Base-by-base conservation (phyloP, 1,140 invertebrate species). In the Tetranychus cinnabarinus region DNA sequence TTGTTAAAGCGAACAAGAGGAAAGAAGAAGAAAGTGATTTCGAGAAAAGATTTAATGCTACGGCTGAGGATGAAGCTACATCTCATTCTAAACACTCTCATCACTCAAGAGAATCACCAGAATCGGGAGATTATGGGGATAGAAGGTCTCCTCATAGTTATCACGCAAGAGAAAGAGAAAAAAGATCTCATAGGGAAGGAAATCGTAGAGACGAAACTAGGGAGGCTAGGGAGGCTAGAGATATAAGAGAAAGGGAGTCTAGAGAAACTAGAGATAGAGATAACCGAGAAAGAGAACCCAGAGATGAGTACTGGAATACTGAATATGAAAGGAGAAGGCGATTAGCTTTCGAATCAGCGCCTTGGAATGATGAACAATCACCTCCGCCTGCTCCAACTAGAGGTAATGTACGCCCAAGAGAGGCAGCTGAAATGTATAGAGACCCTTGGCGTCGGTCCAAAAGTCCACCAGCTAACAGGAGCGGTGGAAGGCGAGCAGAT, bases 1-100 rank as follows among this genome's bases (percentile, higher is more conserved):
- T 87, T 73, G 79, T 87, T 55, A 89, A 89, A 75, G 87, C 89
- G 1, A 85, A 83, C 63, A 87, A 90, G 69, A 80, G 88, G 39
- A 92, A 92, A 72, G 88, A 95, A 75, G 86, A 86, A 65, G 90
- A 95, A 68, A 85, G 87, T 72, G 89, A 95, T 71, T 55, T 55
- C 54, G 90, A 96, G 71, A 96, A 95, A 73, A 88, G 92, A 68
- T 82, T 92, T 77, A 92, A 92, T 71, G 70, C 95, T 39, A 85
- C 82, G 58, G 72, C 86, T 33, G 65, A 82, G 79, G 46, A 37
- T 31, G 23, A 59, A 46, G 23, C 23, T 23, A 23, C 31, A 34
- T 36, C 57, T 12, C 34, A 35, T 31, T 39, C 55, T 12, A 12
- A 31, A 12, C 12, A 39, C 31, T 35, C 34, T 15, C 57, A 48